Evolutionary conservation across 2,888 invertebrate species (phyloP).

Genomic region (Athalia circularis): DNA sequence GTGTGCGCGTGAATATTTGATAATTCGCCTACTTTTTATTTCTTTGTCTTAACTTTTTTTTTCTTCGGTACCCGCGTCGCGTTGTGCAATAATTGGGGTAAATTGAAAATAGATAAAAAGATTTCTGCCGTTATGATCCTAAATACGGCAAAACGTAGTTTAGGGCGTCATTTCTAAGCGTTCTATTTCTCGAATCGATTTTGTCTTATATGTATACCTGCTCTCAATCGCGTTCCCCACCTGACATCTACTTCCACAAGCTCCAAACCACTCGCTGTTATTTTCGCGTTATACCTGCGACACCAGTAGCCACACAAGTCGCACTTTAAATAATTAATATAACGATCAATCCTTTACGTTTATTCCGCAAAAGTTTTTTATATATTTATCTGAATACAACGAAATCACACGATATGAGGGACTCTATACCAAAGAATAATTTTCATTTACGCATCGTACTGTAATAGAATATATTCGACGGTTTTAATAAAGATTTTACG

Average conservation of each 20-base stretch:
- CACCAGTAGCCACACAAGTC: neutral
- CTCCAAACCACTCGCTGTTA: slow-evolving; percentile 4
- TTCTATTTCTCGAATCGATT: slow-evolving; percentile 45
- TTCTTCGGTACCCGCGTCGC: neutral
- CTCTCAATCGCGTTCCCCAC: slow-evolving; percentile 35
- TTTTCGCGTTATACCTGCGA: neutral
- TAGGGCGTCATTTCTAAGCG: slow-evolving; percentile 43
- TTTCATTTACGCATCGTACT: no score
- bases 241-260: slow-evolving; percentile 31
- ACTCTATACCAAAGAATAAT: no score
- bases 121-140: neutral
- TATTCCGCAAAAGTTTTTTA: no score
- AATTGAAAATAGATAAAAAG: neutral
- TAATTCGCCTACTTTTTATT: neutral
- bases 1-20: neutral
- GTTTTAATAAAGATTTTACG: neutral
- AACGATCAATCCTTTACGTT: no score
- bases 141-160: slow-evolving; percentile 17
- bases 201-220: slow-evolving; percentile 41
- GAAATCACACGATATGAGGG: no score
- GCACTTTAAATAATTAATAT: no score
- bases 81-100: no score
- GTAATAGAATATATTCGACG: neutral
- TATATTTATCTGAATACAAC: no score
- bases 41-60: neutral